Base-by-base conservation (phyloP, 2,888 invertebrate species). In the Cephus pygmeus region DNA sequence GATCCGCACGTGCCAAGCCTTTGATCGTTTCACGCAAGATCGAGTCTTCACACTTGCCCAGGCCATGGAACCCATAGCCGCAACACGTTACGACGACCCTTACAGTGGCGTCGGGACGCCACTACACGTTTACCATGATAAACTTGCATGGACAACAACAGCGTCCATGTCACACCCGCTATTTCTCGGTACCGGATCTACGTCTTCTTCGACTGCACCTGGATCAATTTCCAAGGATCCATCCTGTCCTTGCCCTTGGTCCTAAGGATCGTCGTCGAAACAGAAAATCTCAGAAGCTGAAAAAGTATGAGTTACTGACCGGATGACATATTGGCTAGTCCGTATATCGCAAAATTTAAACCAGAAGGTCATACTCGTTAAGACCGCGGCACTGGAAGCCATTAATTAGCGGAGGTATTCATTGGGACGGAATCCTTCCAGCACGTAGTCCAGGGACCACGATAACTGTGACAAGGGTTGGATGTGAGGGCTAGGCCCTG, bases 21-120 rank as follows among this genome's bases (percentile, higher is more conserved):
- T 88, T 88, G 88, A 88, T 87, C 87, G 85, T 87, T 87, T 88
- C 85, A 87, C 86, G 87, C 84, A 84, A 85, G 85, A 88, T 85
- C 84, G 81, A 73, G 80, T 76, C 76, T 74, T 76, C 76, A 69
- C 78, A 73, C 15, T 68, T 9, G 75, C 79, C 79, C 68, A 74
- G 76, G 36, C 80, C 78, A 68, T 69, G 34, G 77, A 80, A 76
- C 69, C 75, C 69, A 73, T 31, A 56, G 56, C 56, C 56, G 23
- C 56, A 56, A 56, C 56, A 56, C 56, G 56, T 56, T 56, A 56
- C 56, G 56, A 56, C 23, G 56, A 56, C 23, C 23, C 56, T 56
- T 56, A 56, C 23, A 56, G 9, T 23, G 23, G 9, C 56, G 56
- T 23, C 56, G 23, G 56, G 56, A 56, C 56, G 23, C 56, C 23